phyloP scores from a whole-genome alignment of 2,113 vertebrate species.

The Cebidichthys violaceus region DNA sequence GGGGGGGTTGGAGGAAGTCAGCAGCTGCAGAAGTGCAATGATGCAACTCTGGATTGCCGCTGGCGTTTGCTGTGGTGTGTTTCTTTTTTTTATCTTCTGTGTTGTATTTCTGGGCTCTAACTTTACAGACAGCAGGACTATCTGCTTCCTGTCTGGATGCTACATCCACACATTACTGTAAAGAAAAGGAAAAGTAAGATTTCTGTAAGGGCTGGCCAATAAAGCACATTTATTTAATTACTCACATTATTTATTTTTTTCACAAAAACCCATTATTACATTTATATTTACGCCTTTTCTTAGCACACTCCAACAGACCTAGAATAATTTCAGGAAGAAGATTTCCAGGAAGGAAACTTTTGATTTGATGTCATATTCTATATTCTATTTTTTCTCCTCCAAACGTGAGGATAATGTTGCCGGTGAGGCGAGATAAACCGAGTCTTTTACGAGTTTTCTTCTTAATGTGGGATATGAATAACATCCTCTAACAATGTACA shows the following conservation, averaged over 20 bases:
- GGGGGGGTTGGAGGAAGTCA: conserved; percentile 21
- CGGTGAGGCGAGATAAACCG: not conserved
- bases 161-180: not conserved
- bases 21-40: conserved; percentile 19
- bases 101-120: conserved; percentile 41
- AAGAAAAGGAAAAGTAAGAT: not conserved
- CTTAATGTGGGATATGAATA: not conserved
- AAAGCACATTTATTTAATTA: not conserved
- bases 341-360: not conserved
- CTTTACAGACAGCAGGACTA: conserved; percentile 38
- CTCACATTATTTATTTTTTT: not conserved
- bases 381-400: not conserved
- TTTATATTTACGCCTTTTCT: not conserved
- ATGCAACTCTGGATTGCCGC: conserved; percentile 45
- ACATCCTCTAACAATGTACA: not conserved
- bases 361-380: not conserved
- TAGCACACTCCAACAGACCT: not conserved
- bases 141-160: conserved; percentile 31
- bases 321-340: not conserved
- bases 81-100: no score
- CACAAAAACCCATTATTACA: no score
- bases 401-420: not conserved
- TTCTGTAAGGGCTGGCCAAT: not conserved
- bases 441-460: not conserved
- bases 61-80: conserved; percentile 35